phyloP scores from a whole-genome alignment of 2,797 vertebrate genomes.

The Malacoraja senta region DNA sequence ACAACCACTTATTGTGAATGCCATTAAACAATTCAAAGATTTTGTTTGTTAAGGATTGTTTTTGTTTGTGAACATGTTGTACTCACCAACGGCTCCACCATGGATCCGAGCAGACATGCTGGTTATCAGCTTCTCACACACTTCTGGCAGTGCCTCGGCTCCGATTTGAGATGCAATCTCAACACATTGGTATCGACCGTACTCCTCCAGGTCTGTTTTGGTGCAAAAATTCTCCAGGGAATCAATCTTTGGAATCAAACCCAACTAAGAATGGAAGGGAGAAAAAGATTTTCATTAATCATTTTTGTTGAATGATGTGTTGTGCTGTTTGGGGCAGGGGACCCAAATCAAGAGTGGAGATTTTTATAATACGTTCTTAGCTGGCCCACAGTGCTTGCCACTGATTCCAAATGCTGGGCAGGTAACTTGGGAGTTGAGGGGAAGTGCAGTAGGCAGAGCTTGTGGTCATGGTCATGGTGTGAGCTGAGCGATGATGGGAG shows the following conservation, averaged over 20 bases:
- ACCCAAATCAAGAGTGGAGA: not conserved
- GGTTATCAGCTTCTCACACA: slow-evolving; percentile 59
- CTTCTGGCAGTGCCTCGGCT: slow-evolving; percentile 52
- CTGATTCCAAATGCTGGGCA: too few species aligned
- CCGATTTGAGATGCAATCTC: slow-evolving; percentile 57
- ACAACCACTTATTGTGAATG: not conserved
- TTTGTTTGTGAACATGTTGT: not conserved
- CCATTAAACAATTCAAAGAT: not conserved
- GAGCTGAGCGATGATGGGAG: too few species aligned
- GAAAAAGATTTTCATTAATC: not conserved
- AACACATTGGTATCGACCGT: slow-evolving; percentile 62
- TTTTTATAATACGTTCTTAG: too few species aligned
- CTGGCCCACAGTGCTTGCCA: too few species aligned
- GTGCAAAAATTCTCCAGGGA: slow-evolving; percentile 66
- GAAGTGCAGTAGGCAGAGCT: too few species aligned
- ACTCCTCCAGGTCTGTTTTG: slow-evolving; percentile 58
- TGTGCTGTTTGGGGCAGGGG: not conserved
- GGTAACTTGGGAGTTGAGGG: too few species aligned
- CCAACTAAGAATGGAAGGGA: slow-evolving; percentile 58
- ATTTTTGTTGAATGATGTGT: not conserved
- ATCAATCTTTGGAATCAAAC: slow-evolving; percentile 66
- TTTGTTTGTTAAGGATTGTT: not conserved
- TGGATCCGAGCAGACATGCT: slow-evolving; percentile 74
- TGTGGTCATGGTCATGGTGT: too few species aligned
- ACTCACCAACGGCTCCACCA: slow-evolving; percentile 69